These are phyloP conservation scores for Dunckerocampus dactyliophorus DNA, from an alignment of 2,113 vertebrate species.

Conservation along the genomic window DNA sequence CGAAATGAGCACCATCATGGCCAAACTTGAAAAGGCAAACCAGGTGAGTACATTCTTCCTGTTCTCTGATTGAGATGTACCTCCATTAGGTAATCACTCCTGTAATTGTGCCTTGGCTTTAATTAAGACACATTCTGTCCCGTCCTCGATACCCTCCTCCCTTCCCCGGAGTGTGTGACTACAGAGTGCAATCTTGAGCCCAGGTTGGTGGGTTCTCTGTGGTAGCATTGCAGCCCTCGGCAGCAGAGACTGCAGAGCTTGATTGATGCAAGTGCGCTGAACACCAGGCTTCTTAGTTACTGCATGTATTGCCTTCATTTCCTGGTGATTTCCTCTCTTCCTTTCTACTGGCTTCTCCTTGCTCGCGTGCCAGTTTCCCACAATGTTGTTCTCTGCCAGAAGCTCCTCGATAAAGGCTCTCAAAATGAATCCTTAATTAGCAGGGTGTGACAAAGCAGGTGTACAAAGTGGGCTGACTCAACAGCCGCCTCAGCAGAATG, in stretches of 20 bases:
- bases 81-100: conserved; percentile 73
- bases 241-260: conserved; percentile 40
- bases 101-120: conserved; percentile 74
- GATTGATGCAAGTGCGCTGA: conserved; percentile 44
- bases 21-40: conserved; percentile 91
- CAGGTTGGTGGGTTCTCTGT: conserved; percentile 44
- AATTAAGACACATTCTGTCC: conserved; percentile 68
- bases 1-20: conserved; percentile 88
- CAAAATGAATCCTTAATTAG: conserved; percentile 78
- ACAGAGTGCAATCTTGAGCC: conserved; percentile 58
- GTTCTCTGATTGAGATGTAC: conserved; percentile 64
- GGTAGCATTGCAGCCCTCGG: conserved; percentile 55
- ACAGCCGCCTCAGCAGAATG: conserved; percentile 68
- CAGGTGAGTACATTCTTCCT: conserved; percentile 79
- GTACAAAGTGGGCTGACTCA: conserved; percentile 69
- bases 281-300: conserved; percentile 55
- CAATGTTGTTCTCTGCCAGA: conserved; percentile 52
- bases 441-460: conserved; percentile 74
- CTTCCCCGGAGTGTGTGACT: conserved; percentile 61
- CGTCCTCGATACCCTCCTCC: conserved; percentile 16
- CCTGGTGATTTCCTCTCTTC: conserved; percentile 47
- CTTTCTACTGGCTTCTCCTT: conserved; percentile 31
- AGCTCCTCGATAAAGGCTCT: conserved; percentile 71
- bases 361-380: conserved; percentile 23
- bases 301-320: conserved; percentile 60